Percentiles rank a stretch among this genome's conserved stretches.
These are phyloP conservation scores for Galerucella calmariensis DNA, from an alignment of 2,888 invertebrate species.

Conservation along the genomic window DNA sequence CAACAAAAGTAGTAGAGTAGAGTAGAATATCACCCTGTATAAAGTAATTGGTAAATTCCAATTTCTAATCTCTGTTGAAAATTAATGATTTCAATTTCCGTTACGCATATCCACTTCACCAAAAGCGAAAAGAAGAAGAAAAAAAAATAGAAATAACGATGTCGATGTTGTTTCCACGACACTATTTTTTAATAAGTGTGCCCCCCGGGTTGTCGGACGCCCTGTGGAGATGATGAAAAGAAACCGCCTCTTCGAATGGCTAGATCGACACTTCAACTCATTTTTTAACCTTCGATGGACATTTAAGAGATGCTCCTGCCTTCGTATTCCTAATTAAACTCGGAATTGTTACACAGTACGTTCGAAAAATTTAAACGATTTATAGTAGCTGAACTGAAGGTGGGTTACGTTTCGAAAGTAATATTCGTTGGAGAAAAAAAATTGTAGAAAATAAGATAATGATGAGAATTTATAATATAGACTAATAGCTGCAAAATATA, in stretches of 20 bases:
- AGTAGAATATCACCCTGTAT: background rate
- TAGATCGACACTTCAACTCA: conserved; percentile 50
- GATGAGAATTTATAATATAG: too few species aligned
- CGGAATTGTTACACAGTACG: background rate
- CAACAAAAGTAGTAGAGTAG: too few species aligned
- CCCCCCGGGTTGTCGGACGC: conserved; percentile 10
- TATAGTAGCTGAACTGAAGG: too few species aligned
- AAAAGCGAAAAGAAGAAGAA: background rate
- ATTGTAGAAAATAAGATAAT: too few species aligned
- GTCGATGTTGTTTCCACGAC: conserved; percentile 16
- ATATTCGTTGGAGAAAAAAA: too few species aligned
- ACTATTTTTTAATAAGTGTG: conserved; percentile 14
- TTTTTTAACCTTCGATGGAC: conserved; percentile 23
- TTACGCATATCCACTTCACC: conserved; percentile 9
- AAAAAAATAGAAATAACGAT: too few species aligned
- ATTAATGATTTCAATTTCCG: conserved; percentile 17
- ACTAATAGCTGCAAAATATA: too few species aligned
- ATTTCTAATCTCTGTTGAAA: conserved; percentile 12
- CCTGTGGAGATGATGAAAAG: conserved; percentile 47
- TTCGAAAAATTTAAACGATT: background rate
- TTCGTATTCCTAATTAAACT: conserved; percentile 10
- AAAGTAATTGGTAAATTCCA: background rate
- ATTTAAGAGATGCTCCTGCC: conserved; percentile 14
- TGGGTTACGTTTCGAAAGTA: too few species aligned
- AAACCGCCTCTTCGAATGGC: conserved; percentile 51